Conservation (phyloP, 1,140 invertebrate genomes). For the Monomorium pharaonis region DNA sequence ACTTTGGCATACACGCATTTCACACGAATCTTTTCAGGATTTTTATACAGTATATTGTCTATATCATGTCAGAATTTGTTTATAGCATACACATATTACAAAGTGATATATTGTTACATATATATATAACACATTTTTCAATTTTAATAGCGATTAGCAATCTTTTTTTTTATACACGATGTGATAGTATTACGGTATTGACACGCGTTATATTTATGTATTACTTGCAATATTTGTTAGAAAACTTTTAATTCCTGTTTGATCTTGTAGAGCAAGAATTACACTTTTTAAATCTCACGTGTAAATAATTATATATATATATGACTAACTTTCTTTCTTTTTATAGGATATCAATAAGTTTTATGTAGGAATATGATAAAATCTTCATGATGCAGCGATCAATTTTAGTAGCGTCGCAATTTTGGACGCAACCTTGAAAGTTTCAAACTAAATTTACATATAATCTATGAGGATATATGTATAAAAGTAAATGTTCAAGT, state of each 20-base stretch:
- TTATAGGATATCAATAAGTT: background rate
- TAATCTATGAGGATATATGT: conserved; percentile 8
- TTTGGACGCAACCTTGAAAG: conserved; percentile 10
- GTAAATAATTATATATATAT: background rate
- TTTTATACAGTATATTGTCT: conserved; percentile 7
- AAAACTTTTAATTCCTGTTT: background rate
- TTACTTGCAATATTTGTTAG: conserved; percentile 2
- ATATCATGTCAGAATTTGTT: conserved; percentile 36
- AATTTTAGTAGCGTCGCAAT: background rate
- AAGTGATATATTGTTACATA: conserved; percentile 10
- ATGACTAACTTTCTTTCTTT: background rate
- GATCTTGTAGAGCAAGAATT: background rate
- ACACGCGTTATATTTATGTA: background rate
- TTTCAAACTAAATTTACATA: conserved; percentile 23
- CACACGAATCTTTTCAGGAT: conserved; percentile 16
- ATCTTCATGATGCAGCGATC: background rate
- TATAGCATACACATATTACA: background rate
- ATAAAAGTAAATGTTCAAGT: conserved; percentile 41
- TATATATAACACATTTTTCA: background rate
- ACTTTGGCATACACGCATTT: background rate
- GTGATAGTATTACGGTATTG: background rate
- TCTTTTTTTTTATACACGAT: background rate
- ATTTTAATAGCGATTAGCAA: conserved; percentile 17
- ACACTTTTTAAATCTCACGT: background rate
- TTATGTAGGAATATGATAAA: conserved; percentile 1